Evolutionary conservation across 2,113 vertebrate species (phyloP).

Genomic region (Indicator maculatus): DNA sequence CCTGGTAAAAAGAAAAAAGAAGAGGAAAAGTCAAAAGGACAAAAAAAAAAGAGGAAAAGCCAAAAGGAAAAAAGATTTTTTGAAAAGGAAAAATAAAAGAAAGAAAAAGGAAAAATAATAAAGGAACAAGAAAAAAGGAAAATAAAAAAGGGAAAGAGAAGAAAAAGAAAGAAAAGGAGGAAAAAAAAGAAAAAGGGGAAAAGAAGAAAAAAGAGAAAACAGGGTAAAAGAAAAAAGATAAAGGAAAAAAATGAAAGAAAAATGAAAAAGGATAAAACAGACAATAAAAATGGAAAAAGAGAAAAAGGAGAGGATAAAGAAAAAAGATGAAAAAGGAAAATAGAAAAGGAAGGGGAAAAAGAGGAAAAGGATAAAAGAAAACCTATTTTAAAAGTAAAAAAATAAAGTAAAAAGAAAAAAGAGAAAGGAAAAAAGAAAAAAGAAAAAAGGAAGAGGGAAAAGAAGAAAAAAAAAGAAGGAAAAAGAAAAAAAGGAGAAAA

Average conservation of each 20-base stretch:
- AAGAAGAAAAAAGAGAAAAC: background rate
- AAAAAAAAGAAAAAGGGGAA: background rate
- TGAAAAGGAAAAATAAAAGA: too few species aligned
- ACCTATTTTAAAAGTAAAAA: too few species aligned
- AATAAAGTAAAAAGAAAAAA: background rate
- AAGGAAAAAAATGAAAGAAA: too few species aligned
- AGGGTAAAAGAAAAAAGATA: background rate
- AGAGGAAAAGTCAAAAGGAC: background rate
- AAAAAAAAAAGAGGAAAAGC: background rate
- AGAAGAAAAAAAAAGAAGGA: background rate
- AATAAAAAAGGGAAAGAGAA: background rate
- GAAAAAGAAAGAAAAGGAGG: background rate
- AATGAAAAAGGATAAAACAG: too few species aligned
- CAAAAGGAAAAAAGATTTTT: background rate
- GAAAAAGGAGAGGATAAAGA: background rate
- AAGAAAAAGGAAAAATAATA: background rate
- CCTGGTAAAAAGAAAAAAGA: background rate
- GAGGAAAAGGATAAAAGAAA: too few species aligned
- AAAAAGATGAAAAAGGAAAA: background rate
- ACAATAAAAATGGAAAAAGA: too few species aligned
- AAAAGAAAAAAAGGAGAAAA: background rate
- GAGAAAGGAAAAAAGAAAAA: background rate
- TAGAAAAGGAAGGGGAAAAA: too few species aligned
- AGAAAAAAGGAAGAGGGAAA: too few species aligned
- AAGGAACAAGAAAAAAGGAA: background rate